phyloP scores from a whole-genome alignment of 2,797 vertebrate genomes.

The Apodemus agrarius region DNA sequence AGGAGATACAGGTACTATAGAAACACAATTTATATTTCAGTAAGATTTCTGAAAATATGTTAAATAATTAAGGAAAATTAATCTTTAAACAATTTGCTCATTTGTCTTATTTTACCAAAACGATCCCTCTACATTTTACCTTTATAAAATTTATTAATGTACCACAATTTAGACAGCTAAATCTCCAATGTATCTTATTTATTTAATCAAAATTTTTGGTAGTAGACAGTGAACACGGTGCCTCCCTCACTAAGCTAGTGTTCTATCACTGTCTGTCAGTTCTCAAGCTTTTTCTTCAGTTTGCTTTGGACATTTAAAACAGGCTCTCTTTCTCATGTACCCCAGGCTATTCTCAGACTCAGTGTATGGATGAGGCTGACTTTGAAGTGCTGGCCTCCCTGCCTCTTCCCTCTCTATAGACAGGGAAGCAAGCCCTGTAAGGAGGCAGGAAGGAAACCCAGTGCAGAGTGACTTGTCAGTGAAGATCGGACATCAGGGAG shows the following conservation, averaged over 20 bases:
- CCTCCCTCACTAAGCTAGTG: background rate
- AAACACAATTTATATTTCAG: slow-evolving; percentile 32
- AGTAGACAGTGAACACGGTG: background rate
- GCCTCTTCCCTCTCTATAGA: background rate
- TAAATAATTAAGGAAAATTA: slow-evolving; percentile 29
- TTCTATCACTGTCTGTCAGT: background rate
- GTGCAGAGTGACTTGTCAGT: background rate
- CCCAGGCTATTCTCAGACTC: background rate
- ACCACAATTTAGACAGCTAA: slow-evolving; percentile 37
- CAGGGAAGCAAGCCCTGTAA: background rate
- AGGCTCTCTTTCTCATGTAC: background rate
- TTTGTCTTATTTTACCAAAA: slow-evolving; percentile 20
- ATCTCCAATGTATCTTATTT: slow-evolving; percentile 34
- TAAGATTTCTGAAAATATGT: slow-evolving; percentile 39
- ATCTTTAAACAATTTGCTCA: slow-evolving; percentile 10
- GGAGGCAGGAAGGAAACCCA: background rate
- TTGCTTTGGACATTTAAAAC: background rate
- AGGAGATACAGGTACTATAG: background rate
- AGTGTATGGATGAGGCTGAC: background rate
- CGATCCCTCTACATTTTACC: background rate
- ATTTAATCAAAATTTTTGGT: background rate
- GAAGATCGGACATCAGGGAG: background rate
- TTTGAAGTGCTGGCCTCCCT: background rate
- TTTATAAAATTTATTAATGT: slow-evolving; percentile 31
- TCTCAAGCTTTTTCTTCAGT: background rate